Base-by-base conservation (phyloP, 2,113 vertebrate species). In the Alaudala cheleensis region DNA sequence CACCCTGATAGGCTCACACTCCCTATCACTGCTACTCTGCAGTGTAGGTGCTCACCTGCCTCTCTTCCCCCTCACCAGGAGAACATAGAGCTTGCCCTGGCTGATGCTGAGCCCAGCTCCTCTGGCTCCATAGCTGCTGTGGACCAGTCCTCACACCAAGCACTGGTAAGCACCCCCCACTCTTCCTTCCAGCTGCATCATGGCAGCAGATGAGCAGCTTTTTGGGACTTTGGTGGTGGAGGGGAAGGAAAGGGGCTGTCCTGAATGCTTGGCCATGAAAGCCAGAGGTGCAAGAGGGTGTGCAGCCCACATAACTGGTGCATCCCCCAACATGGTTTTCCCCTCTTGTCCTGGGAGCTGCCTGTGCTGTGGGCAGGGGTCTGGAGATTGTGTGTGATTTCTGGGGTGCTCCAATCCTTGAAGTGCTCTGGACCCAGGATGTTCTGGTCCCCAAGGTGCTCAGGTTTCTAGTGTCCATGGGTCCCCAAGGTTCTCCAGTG, bases 71-170 rank as follows among this genome's bases (percentile, higher is more conserved):
- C 95, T 97, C 31, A 93, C 92, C 98, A 99, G 99, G 99, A 99
- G 97, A 99, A 99, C 97, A 99, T 99, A 94, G 99, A 99, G 92
- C 97, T 99, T 91, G 97, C 98, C 49, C 99, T 99, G 98, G 98
- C 99, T 87, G 99, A 99, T 92, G 96, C 99, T 94, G 99, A 99
- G 96, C 98, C 98, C 26, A 96, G 95, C 94, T 96, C 95, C 57
- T 98, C 98, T 54, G 97, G 97, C 95, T 99, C 99, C 42, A 98
- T 99, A 95, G 98, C 99, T 10, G 98, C 98, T 91, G 97, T 99
- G 96, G 99, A 99, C 97, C 98, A 99, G 95, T 96, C 99, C 53
- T 99, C 99, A 3, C 98, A 98, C 91, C 99, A 99, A 97, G 98
- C 99, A 39, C 98, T 99, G 99, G 99, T 99, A 99, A 98, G 99